A percentile compares a stretch with the other conserved stretches of the same genome.
Conservation (phyloP, 2,797 vertebrate genomes). For the Gadopsis bispinosus region DNA sequence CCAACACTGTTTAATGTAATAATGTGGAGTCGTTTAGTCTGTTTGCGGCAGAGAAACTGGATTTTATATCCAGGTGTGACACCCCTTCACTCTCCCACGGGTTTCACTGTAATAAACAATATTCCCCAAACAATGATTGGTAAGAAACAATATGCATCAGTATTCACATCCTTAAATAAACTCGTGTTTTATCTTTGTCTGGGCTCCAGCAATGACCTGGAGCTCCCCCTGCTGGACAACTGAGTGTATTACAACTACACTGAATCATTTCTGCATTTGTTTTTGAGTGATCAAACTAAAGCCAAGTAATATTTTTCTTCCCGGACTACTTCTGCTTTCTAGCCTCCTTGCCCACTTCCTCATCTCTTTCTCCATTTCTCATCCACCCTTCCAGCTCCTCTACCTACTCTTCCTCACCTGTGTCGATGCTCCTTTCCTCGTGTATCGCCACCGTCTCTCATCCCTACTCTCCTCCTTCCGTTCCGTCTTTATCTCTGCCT, state of each 20-base stretch:
- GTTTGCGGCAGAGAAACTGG: background rate
- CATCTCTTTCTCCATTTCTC: background rate
- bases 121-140: background rate
- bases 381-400: background rate
- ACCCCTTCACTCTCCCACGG: background rate
- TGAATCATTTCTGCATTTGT: background rate
- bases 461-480: background rate
- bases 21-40: background rate
- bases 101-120: slow-evolving; percentile 7
- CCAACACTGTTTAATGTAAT: background rate
- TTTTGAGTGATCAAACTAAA: background rate
- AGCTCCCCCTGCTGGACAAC: slow-evolving; percentile 66
- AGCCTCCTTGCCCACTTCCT: background rate
- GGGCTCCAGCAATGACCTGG: background rate
- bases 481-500: background rate
- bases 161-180: slow-evolving; percentile 10
- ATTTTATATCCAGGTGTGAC: background rate
- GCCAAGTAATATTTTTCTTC: background rate
- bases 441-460: background rate
- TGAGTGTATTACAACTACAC: background rate
- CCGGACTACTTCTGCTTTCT: background rate
- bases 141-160: background rate
- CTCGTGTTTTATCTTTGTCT: background rate
- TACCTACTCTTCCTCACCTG: background rate
- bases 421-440: background rate